These are phyloP conservation scores for Carapus acus DNA, from an alignment of 2,797 vertebrate genomes.

Conservation along the genomic window DNA sequence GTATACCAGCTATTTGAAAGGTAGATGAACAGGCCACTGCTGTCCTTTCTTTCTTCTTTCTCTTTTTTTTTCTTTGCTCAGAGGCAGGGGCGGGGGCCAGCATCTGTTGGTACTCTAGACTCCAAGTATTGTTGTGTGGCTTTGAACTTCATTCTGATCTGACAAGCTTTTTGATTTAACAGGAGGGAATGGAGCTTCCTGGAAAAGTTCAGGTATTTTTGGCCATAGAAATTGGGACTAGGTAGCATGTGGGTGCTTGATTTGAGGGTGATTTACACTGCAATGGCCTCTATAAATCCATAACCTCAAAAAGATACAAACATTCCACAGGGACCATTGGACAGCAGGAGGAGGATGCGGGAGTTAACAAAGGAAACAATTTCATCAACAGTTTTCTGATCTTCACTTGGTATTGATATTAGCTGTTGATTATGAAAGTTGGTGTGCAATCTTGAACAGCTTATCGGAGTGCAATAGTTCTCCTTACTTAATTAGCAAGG, in stretches of 20 bases:
- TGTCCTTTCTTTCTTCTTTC: slow-evolving; percentile 31
- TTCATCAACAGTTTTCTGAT: slow-evolving; percentile 54
- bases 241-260: slow-evolving; percentile 50
- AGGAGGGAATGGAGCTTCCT: slow-evolving; percentile 40
- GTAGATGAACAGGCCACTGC: slow-evolving; percentile 35
- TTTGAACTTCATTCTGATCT: slow-evolving; percentile 51
- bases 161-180: slow-evolving; percentile 60
- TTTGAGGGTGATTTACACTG: slow-evolving; percentile 58
- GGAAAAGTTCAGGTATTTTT: slow-evolving; percentile 57
- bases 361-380: slow-evolving; percentile 41
- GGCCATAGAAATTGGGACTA: slow-evolving; percentile 39
- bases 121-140: slow-evolving; percentile 36
- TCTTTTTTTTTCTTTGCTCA: slow-evolving; percentile 32
- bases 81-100: slow-evolving; percentile 10
- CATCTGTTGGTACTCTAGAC: slow-evolving; percentile 49
- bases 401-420: slow-evolving; percentile 44
- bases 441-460: slow-evolving; percentile 41
- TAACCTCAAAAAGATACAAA: slow-evolving; percentile 59
- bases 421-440: slow-evolving; percentile 40
- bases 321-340: slow-evolving; percentile 56
- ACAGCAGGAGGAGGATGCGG: slow-evolving; percentile 57
- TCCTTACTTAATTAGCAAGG: slow-evolving; percentile 61
- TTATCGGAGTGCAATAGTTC: slow-evolving; percentile 31
- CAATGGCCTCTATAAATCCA: slow-evolving; percentile 60
- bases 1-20: slow-evolving; percentile 58